Conservation (phyloP, 2,797 vertebrate genomes). For the Lagorchestes hirsutus region DNA sequence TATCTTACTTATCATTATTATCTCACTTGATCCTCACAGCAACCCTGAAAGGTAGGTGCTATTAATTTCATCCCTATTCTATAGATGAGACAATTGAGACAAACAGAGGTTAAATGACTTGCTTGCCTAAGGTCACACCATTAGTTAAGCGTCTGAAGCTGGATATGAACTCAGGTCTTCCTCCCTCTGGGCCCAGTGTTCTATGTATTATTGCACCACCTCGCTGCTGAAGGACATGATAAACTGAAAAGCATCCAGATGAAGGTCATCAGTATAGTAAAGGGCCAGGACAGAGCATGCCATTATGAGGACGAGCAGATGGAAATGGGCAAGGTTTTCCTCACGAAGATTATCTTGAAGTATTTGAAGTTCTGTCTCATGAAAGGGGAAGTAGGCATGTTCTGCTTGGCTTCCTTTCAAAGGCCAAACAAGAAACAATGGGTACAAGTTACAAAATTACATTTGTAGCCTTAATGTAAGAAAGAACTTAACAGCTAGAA, state of each 20-base stretch:
- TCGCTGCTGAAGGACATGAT: background rate
- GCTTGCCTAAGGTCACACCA: background rate
- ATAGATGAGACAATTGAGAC: background rate
- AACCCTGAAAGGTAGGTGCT: background rate
- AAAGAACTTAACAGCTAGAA: background rate
- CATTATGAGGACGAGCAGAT: background rate
- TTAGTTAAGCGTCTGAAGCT: background rate
- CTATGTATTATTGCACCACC: background rate
- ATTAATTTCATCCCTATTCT: background rate
- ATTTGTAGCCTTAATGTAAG: background rate
- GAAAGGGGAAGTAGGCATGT: background rate
- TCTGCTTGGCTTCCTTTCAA: background rate
- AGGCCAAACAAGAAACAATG: conserved; percentile 63
- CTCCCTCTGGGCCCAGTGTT: background rate
- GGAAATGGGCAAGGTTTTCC: background rate
- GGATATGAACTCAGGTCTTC: background rate
- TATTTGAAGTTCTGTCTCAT: conserved; percentile 8
- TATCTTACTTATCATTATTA: no score
- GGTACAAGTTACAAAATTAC: background rate
- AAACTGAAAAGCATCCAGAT: background rate
- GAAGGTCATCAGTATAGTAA: background rate
- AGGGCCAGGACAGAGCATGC: background rate
- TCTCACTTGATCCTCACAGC: background rate
- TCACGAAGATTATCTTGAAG: background rate
- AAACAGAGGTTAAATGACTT: background rate